These are phyloP conservation scores for Sipha maydis DNA, from an alignment of 2,888 invertebrate species.

Conservation along the genomic window DNA sequence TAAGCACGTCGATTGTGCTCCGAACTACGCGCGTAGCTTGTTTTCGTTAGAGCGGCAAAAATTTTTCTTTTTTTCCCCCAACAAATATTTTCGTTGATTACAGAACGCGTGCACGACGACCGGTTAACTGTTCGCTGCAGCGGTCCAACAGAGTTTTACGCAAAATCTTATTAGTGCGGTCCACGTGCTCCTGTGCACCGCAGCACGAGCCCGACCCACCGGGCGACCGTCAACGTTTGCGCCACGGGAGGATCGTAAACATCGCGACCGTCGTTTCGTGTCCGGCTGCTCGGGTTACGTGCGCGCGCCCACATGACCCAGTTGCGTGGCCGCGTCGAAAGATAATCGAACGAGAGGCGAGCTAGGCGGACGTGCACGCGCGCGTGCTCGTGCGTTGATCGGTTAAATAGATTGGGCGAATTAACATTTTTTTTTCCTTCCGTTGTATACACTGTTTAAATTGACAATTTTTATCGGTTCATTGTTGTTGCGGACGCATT, in stretches of 20 bases:
- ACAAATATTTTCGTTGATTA: too few relatives aligned
- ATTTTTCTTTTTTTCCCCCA: too few relatives aligned
- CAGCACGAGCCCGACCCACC: too few relatives aligned
- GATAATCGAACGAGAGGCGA: slow-evolving; percentile 37
- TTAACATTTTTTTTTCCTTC: neutral
- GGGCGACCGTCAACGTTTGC: too few relatives aligned
- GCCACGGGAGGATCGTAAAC: neutral
- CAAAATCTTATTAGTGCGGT: too few relatives aligned
- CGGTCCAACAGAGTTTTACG: too few relatives aligned
- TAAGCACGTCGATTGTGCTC: too few relatives aligned
- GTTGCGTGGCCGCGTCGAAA: slow-evolving; percentile 43
- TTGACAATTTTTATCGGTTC: slow-evolving; percentile 37
- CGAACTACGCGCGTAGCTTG: too few relatives aligned
- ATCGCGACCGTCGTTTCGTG: slow-evolving; percentile 28
- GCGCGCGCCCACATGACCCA: slow-evolving; percentile 26
- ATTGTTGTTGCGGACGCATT: slow-evolving; percentile 12
- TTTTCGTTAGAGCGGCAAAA: too few relatives aligned
- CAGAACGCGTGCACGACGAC: too few relatives aligned
- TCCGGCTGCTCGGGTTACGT: neutral
- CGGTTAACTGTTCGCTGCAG: too few relatives aligned
- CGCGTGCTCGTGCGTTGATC: neutral
- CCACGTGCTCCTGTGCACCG: too few relatives aligned
- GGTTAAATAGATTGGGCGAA: slow-evolving; percentile 47
- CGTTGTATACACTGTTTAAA: slow-evolving; percentile 2
- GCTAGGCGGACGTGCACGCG: slow-evolving; percentile 2